Percentiles rank a stretch among this genome's conserved stretches.
Conservation (phyloP, 2,797 vertebrate species). For the Coilia nasus region DNA sequence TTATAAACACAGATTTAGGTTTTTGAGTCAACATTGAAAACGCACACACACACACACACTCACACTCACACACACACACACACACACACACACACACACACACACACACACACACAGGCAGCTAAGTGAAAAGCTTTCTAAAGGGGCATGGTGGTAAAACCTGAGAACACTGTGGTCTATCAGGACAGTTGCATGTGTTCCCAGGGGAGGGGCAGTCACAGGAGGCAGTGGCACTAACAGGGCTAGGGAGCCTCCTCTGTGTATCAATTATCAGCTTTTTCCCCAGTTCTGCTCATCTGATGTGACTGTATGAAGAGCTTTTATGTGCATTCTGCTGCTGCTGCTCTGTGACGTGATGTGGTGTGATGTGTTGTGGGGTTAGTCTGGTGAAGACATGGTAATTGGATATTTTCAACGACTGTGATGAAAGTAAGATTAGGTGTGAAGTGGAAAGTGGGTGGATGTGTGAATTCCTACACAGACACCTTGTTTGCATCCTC, state of each 20-base stretch:
- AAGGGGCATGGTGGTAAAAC: not conserved
- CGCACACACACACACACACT: not conserved
- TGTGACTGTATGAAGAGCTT: slow-evolving; percentile 7
- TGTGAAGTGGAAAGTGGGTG: slow-evolving; percentile 7
- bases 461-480: not conserved
- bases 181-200: not conserved
- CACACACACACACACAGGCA: not conserved
- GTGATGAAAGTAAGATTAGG: slow-evolving; percentile 16
- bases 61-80: not conserved
- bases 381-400: slow-evolving; percentile 11
- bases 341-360: not conserved
- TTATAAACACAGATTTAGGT: too few relatives aligned
- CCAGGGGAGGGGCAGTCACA: not conserved
- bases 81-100: not conserved
- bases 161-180: not conserved
- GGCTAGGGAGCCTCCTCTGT: not conserved
- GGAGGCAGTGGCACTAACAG: not conserved
- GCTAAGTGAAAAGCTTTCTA: not conserved
- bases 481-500: not conserved
- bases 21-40: too few relatives aligned
- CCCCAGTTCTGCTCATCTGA: not conserved
- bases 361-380: not conserved
- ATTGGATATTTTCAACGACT: slow-evolving; percentile 11
- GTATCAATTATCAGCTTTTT: not conserved
- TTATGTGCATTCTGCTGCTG: not conserved